phyloP scores from a whole-genome alignment of 1,140 invertebrate species.

The Calliphora vicina region DNA sequence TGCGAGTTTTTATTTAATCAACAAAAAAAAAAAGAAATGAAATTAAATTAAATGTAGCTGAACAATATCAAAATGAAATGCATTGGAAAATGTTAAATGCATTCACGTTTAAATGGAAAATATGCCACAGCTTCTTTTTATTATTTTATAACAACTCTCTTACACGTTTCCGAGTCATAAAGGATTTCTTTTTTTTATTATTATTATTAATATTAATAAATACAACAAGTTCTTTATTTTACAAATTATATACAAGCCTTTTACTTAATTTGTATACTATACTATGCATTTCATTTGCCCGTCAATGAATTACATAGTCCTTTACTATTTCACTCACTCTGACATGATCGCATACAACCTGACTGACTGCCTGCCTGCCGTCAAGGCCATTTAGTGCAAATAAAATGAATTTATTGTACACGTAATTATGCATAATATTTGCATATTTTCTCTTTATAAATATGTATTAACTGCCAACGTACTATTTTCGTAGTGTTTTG shows the following conservation, averaged over 20 bases:
- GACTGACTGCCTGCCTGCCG: not conserved
- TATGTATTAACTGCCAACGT: not conserved
- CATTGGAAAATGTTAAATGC: not conserved
- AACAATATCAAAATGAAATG: not conserved
- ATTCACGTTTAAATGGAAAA: not conserved
- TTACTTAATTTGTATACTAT: not conserved
- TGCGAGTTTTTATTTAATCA: not conserved
- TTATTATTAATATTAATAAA: not conserved
- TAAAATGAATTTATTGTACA: not conserved
- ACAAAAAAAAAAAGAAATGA: no score
- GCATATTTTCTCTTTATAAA: not conserved
- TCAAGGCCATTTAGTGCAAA: not conserved
- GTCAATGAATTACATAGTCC: no score
- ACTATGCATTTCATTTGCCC: not conserved
- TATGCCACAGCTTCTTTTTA: not conserved
- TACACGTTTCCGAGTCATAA: not conserved
- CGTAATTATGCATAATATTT: conserved; percentile 2
- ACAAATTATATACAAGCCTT: not conserved
- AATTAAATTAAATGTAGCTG: not conserved
- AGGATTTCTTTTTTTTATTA: not conserved
- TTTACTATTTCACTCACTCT: no score
- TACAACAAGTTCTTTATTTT: not conserved
- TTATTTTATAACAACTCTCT: not conserved
- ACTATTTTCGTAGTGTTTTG: not conserved
- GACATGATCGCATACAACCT: not conserved